Conservation (phyloP, 2,888 invertebrate genomes). For the Tanypteryx hageni region DNA sequence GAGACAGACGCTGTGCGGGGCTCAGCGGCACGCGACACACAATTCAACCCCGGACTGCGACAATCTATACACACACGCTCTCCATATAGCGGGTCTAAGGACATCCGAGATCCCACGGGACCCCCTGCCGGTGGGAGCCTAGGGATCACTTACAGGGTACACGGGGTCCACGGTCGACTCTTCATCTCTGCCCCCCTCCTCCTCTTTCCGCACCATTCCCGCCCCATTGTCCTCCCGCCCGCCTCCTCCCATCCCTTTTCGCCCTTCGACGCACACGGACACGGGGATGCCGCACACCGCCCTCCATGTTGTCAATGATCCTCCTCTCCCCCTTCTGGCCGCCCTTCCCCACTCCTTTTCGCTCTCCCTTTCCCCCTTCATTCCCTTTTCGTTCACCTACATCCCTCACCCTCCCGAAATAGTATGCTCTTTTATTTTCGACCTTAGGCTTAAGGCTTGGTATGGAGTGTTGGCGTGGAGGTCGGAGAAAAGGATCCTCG, state of each 20-base stretch:
- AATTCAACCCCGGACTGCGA: neutral
- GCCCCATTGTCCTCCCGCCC: neutral
- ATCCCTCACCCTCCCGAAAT: neutral
- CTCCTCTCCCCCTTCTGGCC: neutral
- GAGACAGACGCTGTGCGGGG: conserved; percentile 20
- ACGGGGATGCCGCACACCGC: neutral
- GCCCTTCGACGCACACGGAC: neutral
- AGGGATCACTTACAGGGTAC: conserved; percentile 50
- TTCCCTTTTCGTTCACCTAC: neutral
- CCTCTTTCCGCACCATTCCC: neutral
- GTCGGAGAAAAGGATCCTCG: neutral
- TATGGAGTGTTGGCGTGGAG: neutral
- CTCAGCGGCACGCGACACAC: conserved; percentile 45
- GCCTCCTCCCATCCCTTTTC: neutral
- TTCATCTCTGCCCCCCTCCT: neutral
- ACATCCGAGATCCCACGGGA: conserved; percentile 42
- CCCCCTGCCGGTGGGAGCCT: conserved; percentile 61
- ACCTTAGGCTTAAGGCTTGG: neutral
- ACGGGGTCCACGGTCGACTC: neutral
- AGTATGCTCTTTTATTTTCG: conserved; percentile 10
- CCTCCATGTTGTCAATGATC: neutral
- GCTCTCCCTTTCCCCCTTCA: no score
- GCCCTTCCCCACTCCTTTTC: neutral
- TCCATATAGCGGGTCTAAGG: neutral
- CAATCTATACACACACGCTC: conserved; percentile 17